These are phyloP conservation scores for Neopelma chrysocephalum DNA, from an alignment of 2,797 vertebrate species.

Conservation along the genomic window DNA sequence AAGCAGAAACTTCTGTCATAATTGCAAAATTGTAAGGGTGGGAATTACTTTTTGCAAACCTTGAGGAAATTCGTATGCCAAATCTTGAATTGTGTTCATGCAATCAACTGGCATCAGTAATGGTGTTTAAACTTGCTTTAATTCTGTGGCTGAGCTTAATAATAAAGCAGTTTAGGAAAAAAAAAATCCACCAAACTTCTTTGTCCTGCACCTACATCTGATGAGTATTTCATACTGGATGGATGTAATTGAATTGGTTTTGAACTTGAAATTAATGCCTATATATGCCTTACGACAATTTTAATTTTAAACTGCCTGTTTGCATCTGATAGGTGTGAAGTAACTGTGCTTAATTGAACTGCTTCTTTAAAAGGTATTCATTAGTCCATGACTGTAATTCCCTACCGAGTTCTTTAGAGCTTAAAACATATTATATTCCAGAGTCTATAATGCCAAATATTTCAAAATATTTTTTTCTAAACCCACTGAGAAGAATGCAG, in stretches of 20 bases:
- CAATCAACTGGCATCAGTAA: neutral
- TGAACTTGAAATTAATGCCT: neutral
- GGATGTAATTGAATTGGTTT: neutral
- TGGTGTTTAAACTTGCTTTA: neutral
- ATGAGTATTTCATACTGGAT: neutral
- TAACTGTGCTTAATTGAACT: neutral
- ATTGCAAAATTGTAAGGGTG: neutral
- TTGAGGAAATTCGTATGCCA: neutral
- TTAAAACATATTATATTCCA: neutral
- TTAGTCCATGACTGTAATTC: neutral
- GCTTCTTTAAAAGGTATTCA: neutral
- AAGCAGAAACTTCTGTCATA: neutral
- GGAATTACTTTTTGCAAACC: neutral
- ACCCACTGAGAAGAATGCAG: neutral
- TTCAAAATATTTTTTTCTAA: neutral
- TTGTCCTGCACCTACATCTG: neutral
- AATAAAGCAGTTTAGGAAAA: neutral
- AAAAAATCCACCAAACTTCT: neutral
- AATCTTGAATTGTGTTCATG: neutral
- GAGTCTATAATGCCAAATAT: neutral
- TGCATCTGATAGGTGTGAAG: neutral
- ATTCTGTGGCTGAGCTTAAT: neutral
- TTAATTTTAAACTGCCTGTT: neutral
- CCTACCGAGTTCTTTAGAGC: neutral
- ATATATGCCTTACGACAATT: neutral